Conservation (phyloP, 2,888 invertebrate genomes). For the Brachypalpus laphriformis region DNA sequence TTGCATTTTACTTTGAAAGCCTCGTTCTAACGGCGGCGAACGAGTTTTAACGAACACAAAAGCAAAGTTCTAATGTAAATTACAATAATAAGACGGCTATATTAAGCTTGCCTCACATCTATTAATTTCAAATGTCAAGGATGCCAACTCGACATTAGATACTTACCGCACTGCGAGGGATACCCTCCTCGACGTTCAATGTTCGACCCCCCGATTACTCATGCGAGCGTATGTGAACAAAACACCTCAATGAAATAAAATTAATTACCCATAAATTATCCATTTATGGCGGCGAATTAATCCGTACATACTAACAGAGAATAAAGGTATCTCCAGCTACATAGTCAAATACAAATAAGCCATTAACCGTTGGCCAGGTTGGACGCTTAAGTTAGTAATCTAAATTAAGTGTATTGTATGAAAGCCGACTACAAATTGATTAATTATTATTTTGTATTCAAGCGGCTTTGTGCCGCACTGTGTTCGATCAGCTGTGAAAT, state of each 20-base stretch:
- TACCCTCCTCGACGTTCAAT: slow-evolving; percentile 49
- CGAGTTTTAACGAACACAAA: neutral
- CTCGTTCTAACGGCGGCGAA: neutral
- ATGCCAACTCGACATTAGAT: slow-evolving; percentile 24
- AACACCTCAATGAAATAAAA: slow-evolving; percentile 58
- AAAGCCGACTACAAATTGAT: slow-evolving; percentile 64
- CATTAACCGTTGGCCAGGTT: slow-evolving; percentile 51
- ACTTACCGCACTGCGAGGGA: slow-evolving; percentile 9
- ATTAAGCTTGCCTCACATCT: neutral
- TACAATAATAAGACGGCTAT: slow-evolving; percentile 1
- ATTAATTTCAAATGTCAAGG: slow-evolving; percentile 52
- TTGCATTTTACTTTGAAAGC: slow-evolving; percentile 16
- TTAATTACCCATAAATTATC: slow-evolving; percentile 68
- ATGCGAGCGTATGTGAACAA: slow-evolving; percentile 31
- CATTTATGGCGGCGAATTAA: slow-evolving; percentile 48
- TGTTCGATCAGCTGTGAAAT: slow-evolving; percentile 59
- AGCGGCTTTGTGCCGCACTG: slow-evolving; percentile 9
- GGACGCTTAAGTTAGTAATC: slow-evolving; percentile 52
- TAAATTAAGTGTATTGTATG: slow-evolving; percentile 39
- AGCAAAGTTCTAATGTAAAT: neutral
- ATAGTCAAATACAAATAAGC: slow-evolving; percentile 54
- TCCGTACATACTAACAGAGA: neutral
- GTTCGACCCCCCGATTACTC: slow-evolving; percentile 50
- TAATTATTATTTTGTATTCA: slow-evolving; percentile 62
- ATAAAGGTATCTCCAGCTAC: neutral